Percentiles rank a stretch among this genome's conserved stretches.
Evolutionary conservation across 2,113 vertebrate species (phyloP).

Genomic region (Phrynocephalus versicolor): DNA sequence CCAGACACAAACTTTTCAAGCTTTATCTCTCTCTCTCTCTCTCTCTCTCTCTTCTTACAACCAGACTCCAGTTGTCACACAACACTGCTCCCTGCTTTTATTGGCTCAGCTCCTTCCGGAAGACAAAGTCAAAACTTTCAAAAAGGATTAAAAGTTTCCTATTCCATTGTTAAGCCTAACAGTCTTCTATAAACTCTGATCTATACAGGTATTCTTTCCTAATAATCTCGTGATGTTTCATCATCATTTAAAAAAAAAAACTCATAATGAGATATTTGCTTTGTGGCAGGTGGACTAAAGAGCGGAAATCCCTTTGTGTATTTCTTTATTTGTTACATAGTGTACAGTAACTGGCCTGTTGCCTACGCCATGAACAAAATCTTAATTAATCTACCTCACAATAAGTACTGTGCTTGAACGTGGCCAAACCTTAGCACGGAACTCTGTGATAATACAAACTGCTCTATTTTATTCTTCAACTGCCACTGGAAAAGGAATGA

Average conservation of each 20-base stretch:
- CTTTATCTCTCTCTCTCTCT: conserved; percentile 1
- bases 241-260: not conserved
- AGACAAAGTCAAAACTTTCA: not conserved
- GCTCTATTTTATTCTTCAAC: not conserved
- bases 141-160: conserved; percentile 18
- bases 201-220: not conserved
- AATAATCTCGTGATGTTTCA: not conserved
- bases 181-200: not conserved
- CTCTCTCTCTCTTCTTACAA: not conserved
- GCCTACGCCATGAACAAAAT: conserved; percentile 30
- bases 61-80: not conserved
- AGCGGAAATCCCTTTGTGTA: not conserved
- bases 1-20: conserved; percentile 19
- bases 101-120: conserved; percentile 15
- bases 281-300: conserved; percentile 23
- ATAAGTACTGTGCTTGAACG: not conserved
- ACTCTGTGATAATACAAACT: not conserved
- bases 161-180: conserved; percentile 2
- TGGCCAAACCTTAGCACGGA: not conserved
- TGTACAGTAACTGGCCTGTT: not conserved
- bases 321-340: not conserved
- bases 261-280: conserved; percentile 10
- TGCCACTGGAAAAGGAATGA: not conserved
- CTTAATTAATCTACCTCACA: conserved; percentile 25
- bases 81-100: not conserved